A percentile compares a stretch with the other conserved stretches of the same genome.
phyloP scores from a whole-genome alignment of 2,888 invertebrate species.

The Pollenia amentaria region DNA sequence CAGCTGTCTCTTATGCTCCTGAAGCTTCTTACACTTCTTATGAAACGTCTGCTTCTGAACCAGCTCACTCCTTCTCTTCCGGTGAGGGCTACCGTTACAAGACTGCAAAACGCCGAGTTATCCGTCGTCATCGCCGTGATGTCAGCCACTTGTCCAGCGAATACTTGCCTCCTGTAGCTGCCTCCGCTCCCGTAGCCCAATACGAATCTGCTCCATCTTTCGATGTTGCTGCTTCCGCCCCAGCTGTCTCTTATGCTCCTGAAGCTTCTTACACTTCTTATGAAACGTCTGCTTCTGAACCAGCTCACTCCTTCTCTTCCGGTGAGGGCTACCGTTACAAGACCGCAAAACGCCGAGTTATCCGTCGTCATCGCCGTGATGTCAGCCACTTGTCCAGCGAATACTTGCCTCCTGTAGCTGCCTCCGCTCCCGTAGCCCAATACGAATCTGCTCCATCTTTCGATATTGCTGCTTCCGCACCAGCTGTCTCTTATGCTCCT shows the following conservation, averaged over 20 bases:
- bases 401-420: constrained; percentile 79
- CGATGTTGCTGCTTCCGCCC: constrained; percentile 11
- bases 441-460: constrained; percentile 54
- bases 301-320: constrained; percentile 65
- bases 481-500: constrained; percentile 71
- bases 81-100: constrained; percentile 72
- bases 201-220: constrained; percentile 54
- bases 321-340: constrained; percentile 72
- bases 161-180: constrained; percentile 79
- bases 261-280: constrained; percentile 32
- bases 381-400: constrained; percentile 80
- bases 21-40: constrained; percentile 32
- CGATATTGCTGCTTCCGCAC: constrained; percentile 21
- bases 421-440: constrained; percentile 46
- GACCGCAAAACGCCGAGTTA: constrained; percentile 66
- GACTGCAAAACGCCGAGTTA: constrained; percentile 67
- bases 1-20: constrained; percentile 2
- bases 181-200: constrained; percentile 46
- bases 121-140: constrained; percentile 78
- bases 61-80: constrained; percentile 65
- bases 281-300: constrained; percentile 57
- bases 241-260: constrained; percentile 2
- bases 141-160: constrained; percentile 80
- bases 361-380: constrained; percentile 78
- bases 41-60: constrained; percentile 57